phyloP scores from a whole-genome alignment of 2,888 invertebrate genomes.

The Smittia sp. region DNA sequence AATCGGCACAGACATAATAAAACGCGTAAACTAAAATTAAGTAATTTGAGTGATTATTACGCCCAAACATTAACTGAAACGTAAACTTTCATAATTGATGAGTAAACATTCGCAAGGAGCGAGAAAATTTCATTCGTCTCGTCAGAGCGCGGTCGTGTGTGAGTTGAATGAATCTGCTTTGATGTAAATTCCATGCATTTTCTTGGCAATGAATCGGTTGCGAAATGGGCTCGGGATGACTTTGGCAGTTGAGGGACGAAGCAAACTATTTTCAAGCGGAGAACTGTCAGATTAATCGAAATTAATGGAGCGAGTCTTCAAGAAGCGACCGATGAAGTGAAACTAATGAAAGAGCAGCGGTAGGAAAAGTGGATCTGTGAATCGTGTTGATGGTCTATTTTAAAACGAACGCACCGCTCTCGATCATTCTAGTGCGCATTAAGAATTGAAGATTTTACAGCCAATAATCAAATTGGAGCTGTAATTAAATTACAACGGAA shows the following conservation, averaged over 20 bases:
- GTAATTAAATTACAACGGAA: constrained; percentile 9
- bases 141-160: not conserved
- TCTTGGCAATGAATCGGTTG: not conserved
- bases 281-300: constrained; percentile 18
- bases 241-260: not conserved
- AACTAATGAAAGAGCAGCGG: constrained; percentile 29
- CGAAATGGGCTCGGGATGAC: no score
- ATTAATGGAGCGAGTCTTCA: constrained; percentile 37
- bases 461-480: constrained; percentile 8
- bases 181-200: not conserved
- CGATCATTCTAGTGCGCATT: no score
- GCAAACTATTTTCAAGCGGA: not conserved
- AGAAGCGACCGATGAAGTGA: not conserved
- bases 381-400: no score
- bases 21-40: not conserved
- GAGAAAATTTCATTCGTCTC: not conserved
- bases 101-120: constrained; percentile 15
- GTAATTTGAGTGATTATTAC: constrained; percentile 17
- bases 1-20: not conserved
- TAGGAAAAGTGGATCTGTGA: no score
- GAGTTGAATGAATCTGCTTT: not conserved
- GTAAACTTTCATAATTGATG: constrained; percentile 8
- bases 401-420: no score
- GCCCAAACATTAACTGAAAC: not conserved
- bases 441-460: not conserved